Base-by-base conservation (phyloP, 2,113 vertebrate species). In the Chelonoidis abingdonii region DNA sequence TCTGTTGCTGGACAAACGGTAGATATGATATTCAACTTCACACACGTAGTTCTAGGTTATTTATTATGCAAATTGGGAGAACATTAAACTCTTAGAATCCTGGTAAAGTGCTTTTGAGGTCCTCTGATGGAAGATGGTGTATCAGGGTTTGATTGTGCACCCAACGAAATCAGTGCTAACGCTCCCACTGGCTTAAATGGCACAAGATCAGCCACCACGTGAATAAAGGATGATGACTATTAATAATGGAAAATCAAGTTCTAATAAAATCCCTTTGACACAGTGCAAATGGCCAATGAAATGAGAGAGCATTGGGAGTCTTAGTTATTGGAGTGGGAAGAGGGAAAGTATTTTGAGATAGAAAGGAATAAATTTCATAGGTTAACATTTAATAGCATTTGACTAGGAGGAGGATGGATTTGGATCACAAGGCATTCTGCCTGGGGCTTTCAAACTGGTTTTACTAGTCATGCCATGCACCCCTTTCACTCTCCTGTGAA, bases 391-490 rank as follows among this genome's bases (percentile, higher is more conserved):
- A 76, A 92, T 90, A 78, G 35, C 80, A 87, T 95, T 84, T 92
- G 72, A 94, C 85, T 88, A 83, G 14, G 50, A 56, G 44, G 75
- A 0, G 2, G 62, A 94, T 53, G 44, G 83, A 89, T 93, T 92
- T 83, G 82, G 79, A 83, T 44, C 57, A 56, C 83, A 88, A 78
- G 9, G 44, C 31, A 31, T 88, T 96, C 53, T 95, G 91, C 87
- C 83, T 1, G 92, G 97, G 96, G 80, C 81, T 97, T 97, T 97
- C 93, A 96, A 92, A 11, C 79, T 95, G 97, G 96, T 95, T 54
- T 97, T 96, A 95, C 97, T 92, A 97, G 93, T 79, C n/a, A 14
- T 35, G 89, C 97, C 97, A 83, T 0, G 27, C 87, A 56, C 54
- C 6, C 72, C 83, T 96, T 96, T 95, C 8, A 0, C 25, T 97